Evolutionary conservation across 2,888 invertebrate genomes (phyloP).

Genomic region (Meiosimyza decipiens): DNA sequence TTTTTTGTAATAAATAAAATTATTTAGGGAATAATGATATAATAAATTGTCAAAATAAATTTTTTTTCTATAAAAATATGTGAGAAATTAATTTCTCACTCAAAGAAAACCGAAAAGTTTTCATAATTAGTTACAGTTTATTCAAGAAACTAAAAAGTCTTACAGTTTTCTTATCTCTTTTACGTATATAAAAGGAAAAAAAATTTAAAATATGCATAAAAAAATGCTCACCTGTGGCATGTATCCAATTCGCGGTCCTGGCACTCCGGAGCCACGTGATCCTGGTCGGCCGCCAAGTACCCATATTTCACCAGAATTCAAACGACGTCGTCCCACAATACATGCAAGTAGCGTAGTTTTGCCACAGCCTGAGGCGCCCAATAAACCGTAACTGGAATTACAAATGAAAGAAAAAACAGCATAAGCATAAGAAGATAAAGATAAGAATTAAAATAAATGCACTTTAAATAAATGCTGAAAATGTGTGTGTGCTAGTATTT

Average conservation of each 20-base stretch:
- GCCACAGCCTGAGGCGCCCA: conserved; percentile 91
- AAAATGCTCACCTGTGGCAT: conserved; percentile 80
- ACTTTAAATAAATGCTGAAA: no score
- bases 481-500: no score
- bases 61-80: no score
- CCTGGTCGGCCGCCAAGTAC: conserved; percentile 88
- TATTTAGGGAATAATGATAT: no score
- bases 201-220: no score
- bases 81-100: no score
- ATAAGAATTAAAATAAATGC: background rate
- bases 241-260: conserved; percentile 89
- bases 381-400: conserved; percentile 80
- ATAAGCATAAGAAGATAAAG: background rate
- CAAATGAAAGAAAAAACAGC: background rate
- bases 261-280: conserved; percentile 84
- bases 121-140: no score
- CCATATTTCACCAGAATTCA: conserved; percentile 86
- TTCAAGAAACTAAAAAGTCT: no score
- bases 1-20: conserved; percentile 1
- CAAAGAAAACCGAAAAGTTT: no score
- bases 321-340: conserved; percentile 82
- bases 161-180: no score
- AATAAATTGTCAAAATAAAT: no score
- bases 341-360: conserved; percentile 90
- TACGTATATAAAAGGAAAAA: no score